Percentiles rank a stretch among this genome's conserved stretches.
Evolutionary conservation across 2,113 vertebrate genomes (phyloP).

Genomic region (Notarius quadriscutis): DNA sequence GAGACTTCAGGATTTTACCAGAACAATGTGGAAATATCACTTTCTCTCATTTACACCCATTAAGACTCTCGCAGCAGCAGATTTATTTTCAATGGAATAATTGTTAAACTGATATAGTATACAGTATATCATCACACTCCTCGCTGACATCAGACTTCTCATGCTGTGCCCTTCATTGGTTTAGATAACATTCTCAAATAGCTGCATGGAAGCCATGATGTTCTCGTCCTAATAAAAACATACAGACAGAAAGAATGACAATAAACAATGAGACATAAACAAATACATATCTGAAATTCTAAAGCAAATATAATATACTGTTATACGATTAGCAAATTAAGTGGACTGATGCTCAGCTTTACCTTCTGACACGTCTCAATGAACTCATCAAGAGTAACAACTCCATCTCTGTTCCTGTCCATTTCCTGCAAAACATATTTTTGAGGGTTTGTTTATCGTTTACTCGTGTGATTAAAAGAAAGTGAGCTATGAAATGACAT

Average conservation of each 20-base stretch:
- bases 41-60: not conserved
- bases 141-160: not conserved
- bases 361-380: slow-evolving; percentile 90
- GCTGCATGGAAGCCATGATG: slow-evolving; percentile 87
- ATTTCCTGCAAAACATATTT: slow-evolving; percentile 58
- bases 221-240: slow-evolving; percentile 74
- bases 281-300: not conserved
- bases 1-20: not conserved
- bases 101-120: not conserved
- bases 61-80: not conserved
- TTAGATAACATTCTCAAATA: slow-evolving; percentile 82
- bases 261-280: not conserved
- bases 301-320: not conserved
- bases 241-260: not conserved
- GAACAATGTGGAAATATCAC: not conserved
- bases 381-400: slow-evolving; percentile 95
- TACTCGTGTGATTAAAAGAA: not conserved
- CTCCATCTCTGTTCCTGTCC: slow-evolving; percentile 81
- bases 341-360: not conserved
- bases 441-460: not conserved
- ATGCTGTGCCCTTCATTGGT: not conserved
- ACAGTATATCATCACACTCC: not conserved
- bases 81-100: slow-evolving; percentile 12
- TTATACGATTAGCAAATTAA: slow-evolving; percentile 63
- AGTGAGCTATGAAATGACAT: not conserved